These are phyloP conservation scores for Amiota minor DNA, from an alignment of 2,888 invertebrate species.

Conservation along the genomic window DNA sequence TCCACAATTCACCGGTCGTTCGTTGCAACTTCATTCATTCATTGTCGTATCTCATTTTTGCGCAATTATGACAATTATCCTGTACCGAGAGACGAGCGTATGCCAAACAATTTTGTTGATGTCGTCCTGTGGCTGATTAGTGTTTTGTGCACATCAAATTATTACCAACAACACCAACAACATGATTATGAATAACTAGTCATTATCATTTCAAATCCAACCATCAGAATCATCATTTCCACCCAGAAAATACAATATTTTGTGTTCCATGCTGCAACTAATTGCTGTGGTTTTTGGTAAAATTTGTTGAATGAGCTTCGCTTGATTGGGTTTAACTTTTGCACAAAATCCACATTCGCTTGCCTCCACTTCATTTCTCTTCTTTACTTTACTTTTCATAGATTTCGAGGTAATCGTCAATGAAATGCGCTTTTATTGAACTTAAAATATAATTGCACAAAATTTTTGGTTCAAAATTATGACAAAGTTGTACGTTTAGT, in stretches of 20 bases:
- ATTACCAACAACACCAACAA: neutral
- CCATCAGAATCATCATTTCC: neutral
- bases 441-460: slow-evolving; percentile 4
- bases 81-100: neutral
- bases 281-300: slow-evolving; percentile 11
- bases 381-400: no score
- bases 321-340: no score
- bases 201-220: neutral
- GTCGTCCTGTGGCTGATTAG: slow-evolving; percentile 9
- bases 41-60: slow-evolving; percentile 1
- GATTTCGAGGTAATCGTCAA: no score
- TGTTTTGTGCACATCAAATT: neutral
- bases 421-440: slow-evolving; percentile 6
- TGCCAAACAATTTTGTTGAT: slow-evolving; percentile 12
- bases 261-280: neutral
- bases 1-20: neutral
- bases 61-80: slow-evolving; percentile 21
- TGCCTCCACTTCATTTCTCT: no score
- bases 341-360: no score
- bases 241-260: neutral
- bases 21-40: neutral
- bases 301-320: no score
- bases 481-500: neutral
- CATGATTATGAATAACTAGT: no score
- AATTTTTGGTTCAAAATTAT: slow-evolving; percentile 12